Evolutionary conservation across 1,140 invertebrate species (phyloP), one percentile per base, ranked within the genome.

Genomic region (Medauroidea extradentata): DNA sequence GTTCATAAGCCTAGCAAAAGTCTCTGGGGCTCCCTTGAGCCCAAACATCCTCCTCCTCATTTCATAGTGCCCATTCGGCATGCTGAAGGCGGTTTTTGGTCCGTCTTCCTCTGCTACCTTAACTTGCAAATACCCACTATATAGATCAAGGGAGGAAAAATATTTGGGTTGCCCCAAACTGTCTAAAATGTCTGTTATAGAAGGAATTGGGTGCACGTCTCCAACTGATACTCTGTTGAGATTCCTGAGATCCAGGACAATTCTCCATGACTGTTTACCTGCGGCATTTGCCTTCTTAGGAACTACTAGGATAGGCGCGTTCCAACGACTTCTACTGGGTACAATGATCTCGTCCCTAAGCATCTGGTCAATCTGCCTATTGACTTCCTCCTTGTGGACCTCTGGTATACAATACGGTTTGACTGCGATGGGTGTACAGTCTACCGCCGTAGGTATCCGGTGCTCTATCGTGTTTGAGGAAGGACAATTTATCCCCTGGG

Each of bases 101-200:
- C 65, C 68, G 53, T 73, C 70, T 4, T 66, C 54, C 25, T 62
- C 48, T 1, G 70, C 60, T 19, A 81, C 62, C 43, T 69, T 64
- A 5, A 82, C 69, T 61, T 83, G 80, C 62, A 76, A 78, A 62
- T 76, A 82, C 7, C 80, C 80, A 39, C 63, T 68, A 1, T 65
- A 66, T 2, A 79, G 56, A 69, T 82, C 76, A 13, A 81, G 49
- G 1, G 71, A 69, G 4, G 70, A 64, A 58, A 80, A 81, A 53
- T 69, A n/a, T 16, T 62, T 62, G 5, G 64, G 29, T 5, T 65
- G 69, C 9, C 69, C 66, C 44, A 81, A 60, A 59, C 71, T 70
- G 59, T 78, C 72, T n/a, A 83, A 64, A 46, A 72, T 67, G 24
- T 75, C 70, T 19, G 75, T 72, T 8, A 80, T 76, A 14, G 71